phyloP scores from a whole-genome alignment of 2,888 invertebrate genomes.

The Drosophila heteroneura region DNA sequence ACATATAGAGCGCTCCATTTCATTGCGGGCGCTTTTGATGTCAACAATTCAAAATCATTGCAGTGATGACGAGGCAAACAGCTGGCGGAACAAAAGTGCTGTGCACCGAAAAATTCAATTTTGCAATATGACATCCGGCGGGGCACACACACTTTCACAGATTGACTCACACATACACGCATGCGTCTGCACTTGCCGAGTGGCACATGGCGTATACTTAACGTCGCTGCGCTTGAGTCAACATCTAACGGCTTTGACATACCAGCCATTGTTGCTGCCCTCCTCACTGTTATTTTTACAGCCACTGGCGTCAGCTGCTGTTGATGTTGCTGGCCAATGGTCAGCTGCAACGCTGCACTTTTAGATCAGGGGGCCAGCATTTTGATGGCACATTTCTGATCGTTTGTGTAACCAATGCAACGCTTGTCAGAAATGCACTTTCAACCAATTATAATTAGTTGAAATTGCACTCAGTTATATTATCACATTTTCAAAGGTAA shows the following conservation, averaged over 20 bases:
- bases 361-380: conserved; percentile 4
- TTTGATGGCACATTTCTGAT: conserved; percentile 27
- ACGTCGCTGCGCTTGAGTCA: conserved; percentile 73
- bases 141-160: conserved; percentile 13
- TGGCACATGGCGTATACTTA: conserved; percentile 69
- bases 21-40: conserved; percentile 47
- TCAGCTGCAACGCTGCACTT: conserved; percentile 61
- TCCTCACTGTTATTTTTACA: conserved; percentile 45
- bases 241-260: conserved; percentile 65
- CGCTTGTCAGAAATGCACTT: conserved; percentile 10
- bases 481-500: neutral
- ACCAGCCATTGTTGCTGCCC: conserved; percentile 53
- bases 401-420: conserved; percentile 26
- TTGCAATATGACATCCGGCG: conserved; percentile 79
- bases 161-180: neutral
- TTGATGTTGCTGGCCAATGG: conserved; percentile 14
- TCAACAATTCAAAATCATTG: conserved; percentile 79
- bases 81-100: conserved; percentile 66
- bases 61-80: conserved; percentile 77
- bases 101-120: conserved; percentile 76
- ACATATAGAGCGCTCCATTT: conserved; percentile 12
- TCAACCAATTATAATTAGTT: conserved; percentile 37
- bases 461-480: neutral
- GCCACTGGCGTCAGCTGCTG: conserved; percentile 33
- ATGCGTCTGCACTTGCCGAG: conserved; percentile 16